Conservation (phyloP, 2,888 invertebrate species). For the Aleiodes leptofemur region DNA sequence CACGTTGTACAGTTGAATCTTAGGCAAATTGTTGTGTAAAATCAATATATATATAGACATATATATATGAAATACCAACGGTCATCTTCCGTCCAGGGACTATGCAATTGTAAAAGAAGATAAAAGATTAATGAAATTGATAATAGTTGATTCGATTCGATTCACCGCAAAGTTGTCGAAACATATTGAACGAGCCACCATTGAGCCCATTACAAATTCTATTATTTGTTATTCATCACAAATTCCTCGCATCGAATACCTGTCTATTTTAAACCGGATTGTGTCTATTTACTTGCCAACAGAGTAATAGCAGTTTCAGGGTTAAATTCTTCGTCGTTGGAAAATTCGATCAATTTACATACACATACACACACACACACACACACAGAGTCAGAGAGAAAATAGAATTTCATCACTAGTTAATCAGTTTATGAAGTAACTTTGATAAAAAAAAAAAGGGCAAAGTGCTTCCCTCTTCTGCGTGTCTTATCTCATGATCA, state of each 20-base stretch:
- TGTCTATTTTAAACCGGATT: background rate
- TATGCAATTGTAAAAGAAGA: background rate
- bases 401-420: no score
- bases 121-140: background rate
- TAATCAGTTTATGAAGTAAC: no score
- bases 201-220: constrained; percentile 7
- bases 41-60: background rate
- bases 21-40: background rate
- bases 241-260: constrained; percentile 24
- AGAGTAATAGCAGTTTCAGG: no score
- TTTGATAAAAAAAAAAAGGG: background rate
- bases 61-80: constrained; percentile 7
- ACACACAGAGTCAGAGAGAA: no score
- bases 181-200: constrained; percentile 19
- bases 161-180: background rate
- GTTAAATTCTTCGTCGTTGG: no score
- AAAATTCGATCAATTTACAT: no score
- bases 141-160: constrained; percentile 15
- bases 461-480: constrained; percentile 32
- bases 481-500: constrained; percentile 39
- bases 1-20: constrained; percentile 9
- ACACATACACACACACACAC: no score
- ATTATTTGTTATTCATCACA: no score
- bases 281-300: background rate
- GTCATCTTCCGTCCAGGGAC: constrained; percentile 35